Evolutionary conservation across 2,113 vertebrate species (phyloP).

Genomic region (Ictalurus furcatus): DNA sequence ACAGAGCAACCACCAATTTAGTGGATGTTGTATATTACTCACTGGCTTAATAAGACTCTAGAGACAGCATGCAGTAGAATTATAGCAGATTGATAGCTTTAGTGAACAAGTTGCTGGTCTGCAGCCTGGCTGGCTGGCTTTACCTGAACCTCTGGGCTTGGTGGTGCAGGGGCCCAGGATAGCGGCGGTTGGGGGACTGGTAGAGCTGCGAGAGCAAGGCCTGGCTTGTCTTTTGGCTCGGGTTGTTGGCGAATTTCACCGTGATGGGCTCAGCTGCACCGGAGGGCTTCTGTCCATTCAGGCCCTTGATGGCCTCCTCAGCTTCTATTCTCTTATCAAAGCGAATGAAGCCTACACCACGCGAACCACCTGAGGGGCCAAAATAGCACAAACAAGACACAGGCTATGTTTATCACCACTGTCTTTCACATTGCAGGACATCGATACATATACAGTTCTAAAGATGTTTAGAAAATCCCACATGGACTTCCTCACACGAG

Average conservation of each 20-base stretch:
- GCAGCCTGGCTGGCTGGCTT: constrained; percentile 60
- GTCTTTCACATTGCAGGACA: background rate
- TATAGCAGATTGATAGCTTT: background rate
- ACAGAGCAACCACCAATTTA: constrained; percentile 2
- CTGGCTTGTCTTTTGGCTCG: constrained; percentile 99
- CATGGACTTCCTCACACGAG: background rate
- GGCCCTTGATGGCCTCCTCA: constrained; percentile 99
- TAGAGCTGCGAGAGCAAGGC: constrained; percentile 98
- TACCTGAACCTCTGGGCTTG: constrained; percentile 99
- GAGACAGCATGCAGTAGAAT: background rate
- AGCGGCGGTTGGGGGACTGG: constrained; percentile 98
- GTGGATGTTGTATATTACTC: background rate
- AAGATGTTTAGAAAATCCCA: constrained; percentile 45
- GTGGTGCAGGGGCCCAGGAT: constrained; percentile 97
- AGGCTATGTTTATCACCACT: constrained; percentile 7
- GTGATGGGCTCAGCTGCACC: constrained; percentile 98
- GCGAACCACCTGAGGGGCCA: constrained; percentile 92
- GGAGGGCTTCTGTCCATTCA: constrained; percentile 99
- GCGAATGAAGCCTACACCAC: constrained; percentile 99
- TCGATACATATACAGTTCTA: background rate
- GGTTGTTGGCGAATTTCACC: constrained; percentile 99
- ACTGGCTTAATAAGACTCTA: constrained; percentile 3
- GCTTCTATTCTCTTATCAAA: constrained; percentile 99
- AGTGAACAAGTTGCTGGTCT: constrained; percentile 6
- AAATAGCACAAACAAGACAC: constrained; percentile 66